Evolutionary conservation across 2,888 invertebrate genomes (phyloP).

Genomic region (Drosophila quasianomalipes): DNA sequence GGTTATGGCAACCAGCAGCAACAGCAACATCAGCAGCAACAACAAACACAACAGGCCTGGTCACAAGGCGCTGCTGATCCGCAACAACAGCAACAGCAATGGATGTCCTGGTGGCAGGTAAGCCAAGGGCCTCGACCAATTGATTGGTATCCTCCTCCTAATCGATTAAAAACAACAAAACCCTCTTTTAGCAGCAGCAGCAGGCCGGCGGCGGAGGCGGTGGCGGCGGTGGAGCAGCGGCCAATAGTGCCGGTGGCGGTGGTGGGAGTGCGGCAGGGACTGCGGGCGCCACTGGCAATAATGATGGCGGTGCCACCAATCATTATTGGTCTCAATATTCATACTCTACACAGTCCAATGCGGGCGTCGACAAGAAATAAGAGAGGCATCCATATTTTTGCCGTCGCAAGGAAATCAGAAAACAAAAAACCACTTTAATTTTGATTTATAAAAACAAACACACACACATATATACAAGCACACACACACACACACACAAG

Average conservation of each 20-base stretch:
- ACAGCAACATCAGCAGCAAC: slow-evolving; percentile 77
- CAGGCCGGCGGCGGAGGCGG: slow-evolving; percentile 23
- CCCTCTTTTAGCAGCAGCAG: slow-evolving; percentile 51
- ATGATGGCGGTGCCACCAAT: slow-evolving; percentile 76
- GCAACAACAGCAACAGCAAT: slow-evolving; percentile 83
- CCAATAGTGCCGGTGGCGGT: slow-evolving; percentile 56
- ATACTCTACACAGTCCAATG: slow-evolving; percentile 81
- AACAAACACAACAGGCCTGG: slow-evolving; percentile 84
- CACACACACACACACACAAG: slow-evolving; percentile 31
- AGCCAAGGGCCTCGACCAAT: slow-evolving; percentile 15
- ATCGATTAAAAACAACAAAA: neutral
- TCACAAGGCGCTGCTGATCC: slow-evolving; percentile 80
- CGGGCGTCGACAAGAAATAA: slow-evolving; percentile 69
- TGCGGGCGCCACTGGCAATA: slow-evolving; percentile 55
- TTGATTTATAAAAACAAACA: slow-evolving; percentile 26
- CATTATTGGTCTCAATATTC: slow-evolving; percentile 85
- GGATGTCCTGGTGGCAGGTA: slow-evolving; percentile 86
- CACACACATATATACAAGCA: slow-evolving; percentile 34
- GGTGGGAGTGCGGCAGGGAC: slow-evolving; percentile 45
- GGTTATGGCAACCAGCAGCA: slow-evolving; percentile 83
- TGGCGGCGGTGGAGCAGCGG: slow-evolving; percentile 47
- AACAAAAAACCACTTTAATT: slow-evolving; percentile 27
- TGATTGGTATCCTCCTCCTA: neutral
- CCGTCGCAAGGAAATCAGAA: slow-evolving; percentile 10
- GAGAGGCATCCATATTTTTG: neutral